Conservation (phyloP, 2,888 invertebrate genomes). For the Cetonia aurata region DNA sequence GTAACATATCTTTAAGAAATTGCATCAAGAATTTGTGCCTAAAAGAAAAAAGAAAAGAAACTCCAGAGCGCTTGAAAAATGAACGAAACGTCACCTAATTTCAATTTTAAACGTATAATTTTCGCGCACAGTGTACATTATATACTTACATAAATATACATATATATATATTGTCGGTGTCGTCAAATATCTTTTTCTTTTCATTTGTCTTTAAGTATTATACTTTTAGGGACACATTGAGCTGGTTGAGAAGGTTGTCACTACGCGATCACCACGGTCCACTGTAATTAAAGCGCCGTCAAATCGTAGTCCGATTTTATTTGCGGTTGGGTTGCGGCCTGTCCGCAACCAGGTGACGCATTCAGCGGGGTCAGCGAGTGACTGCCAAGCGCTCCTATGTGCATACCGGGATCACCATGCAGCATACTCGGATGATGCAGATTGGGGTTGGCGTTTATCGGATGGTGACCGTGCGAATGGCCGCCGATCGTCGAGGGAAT, state of each 20-base stretch:
- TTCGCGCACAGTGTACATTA: conserved; percentile 8
- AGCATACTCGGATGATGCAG: conserved; percentile 62
- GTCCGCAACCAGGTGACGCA: conserved; percentile 69
- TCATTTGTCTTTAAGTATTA: conserved; percentile 27
- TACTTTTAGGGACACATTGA: conserved; percentile 39
- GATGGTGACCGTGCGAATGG: conserved; percentile 69
- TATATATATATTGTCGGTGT: conserved; percentile 60
- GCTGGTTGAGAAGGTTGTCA: conserved; percentile 33
- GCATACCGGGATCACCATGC: conserved; percentile 67
- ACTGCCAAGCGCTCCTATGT: conserved; percentile 66
- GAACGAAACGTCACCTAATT: neutral
- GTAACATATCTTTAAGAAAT: neutral
- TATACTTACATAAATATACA: conserved; percentile 9
- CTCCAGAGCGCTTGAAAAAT: neutral
- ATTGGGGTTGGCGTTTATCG: conserved; percentile 64
- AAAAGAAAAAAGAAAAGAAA: neutral
- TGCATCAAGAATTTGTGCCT: neutral
- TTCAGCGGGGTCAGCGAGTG: conserved; percentile 72
- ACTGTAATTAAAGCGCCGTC: conserved; percentile 76
- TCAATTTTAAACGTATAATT: conserved; percentile 6
- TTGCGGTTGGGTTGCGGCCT: conserved; percentile 69
- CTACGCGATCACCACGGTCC: conserved; percentile 38
- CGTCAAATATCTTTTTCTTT: conserved; percentile 47
- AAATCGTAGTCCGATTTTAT: conserved; percentile 92
- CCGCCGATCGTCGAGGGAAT: conserved; percentile 68